phyloP scores from a whole-genome alignment of 37 sponge, comb jelly and placozoan genomes.

The Cliona cf. orientalis region DNA sequence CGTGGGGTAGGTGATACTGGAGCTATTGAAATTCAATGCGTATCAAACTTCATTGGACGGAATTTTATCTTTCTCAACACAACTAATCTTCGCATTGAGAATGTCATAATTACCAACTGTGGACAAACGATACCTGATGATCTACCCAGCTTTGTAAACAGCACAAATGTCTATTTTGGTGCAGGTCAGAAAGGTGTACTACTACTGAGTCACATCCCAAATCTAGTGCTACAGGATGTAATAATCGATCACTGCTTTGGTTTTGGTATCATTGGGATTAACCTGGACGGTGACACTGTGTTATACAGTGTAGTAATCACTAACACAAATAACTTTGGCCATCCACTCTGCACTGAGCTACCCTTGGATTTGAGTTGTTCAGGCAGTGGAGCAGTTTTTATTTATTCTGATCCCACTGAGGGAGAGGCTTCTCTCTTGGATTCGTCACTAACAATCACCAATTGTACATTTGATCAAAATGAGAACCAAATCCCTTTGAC shows the following conservation, averaged over 20 bases:
- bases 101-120: slow-evolving; percentile 16
- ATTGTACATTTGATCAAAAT: slow-evolving; percentile 7
- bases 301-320: neutral
- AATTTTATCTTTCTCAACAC: slow-evolving; percentile 28
- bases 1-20: neutral
- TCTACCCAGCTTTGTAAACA: slow-evolving; percentile 7
- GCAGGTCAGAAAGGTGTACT: slow-evolving; percentile 17
- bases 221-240: slow-evolving; percentile 13
- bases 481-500: neutral
- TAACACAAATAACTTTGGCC: slow-evolving; percentile 1
- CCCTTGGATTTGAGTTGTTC: slow-evolving; percentile 11
- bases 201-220: slow-evolving; percentile 3
- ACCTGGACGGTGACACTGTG: slow-evolving; percentile 7
- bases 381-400: slow-evolving; percentile 25
- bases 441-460: slow-evolving; percentile 11
- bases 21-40: neutral
- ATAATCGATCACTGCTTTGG: slow-evolving; percentile 1
- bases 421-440: neutral
- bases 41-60: neutral
- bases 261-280: slow-evolving; percentile 21
- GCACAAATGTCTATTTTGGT: slow-evolving; percentile 8
- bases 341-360: neutral
- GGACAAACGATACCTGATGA: neutral
- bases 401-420: slow-evolving; percentile 19
- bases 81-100: slow-evolving; percentile 15